A percentile compares a stretch with the other conserved stretches of the same genome.
Evolutionary conservation across 2,113 vertebrate genomes (phyloP).

Genomic region (Ophthalmolycus amberensis): DNA sequence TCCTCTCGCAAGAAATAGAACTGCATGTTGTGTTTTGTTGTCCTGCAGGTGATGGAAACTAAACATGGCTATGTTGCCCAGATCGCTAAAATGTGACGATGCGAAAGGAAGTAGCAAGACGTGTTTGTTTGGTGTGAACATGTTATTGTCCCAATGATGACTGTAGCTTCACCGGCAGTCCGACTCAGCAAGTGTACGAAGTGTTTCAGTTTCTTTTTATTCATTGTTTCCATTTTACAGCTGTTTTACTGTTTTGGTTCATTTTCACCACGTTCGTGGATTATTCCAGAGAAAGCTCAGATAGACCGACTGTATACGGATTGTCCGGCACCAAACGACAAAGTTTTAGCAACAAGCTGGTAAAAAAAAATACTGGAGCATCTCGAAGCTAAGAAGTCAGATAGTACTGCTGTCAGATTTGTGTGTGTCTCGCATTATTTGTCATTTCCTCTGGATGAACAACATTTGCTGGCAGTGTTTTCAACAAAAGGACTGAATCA

Average conservation of each 20-base stretch:
- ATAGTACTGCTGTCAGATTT: background rate
- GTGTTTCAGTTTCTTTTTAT: background rate
- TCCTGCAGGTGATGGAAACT: background rate
- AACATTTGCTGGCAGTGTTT: constrained; percentile 14
- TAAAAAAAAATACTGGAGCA: background rate
- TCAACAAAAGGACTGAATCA: constrained; percentile 4
- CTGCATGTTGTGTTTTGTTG: background rate
- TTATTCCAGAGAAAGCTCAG: background rate
- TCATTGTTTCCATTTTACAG: background rate
- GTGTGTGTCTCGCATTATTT: constrained; percentile 15
- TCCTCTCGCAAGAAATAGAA: constrained; percentile 2
- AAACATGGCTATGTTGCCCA: background rate
- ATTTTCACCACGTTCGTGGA: background rate
- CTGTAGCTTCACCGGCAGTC: background rate
- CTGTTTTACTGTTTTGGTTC: background rate
- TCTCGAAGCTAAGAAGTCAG: background rate
- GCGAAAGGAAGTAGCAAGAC: background rate
- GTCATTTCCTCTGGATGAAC: constrained; percentile 13
- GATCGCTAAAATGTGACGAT: background rate
- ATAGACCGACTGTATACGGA: background rate
- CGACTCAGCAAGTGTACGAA: background rate
- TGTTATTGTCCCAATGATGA: background rate
- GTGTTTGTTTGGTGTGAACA: background rate
- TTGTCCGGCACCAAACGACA: background rate
- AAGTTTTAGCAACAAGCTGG: background rate